phyloP scores from a whole-genome alignment of 2,797 vertebrate species.

The Austrolebias charrua region DNA sequence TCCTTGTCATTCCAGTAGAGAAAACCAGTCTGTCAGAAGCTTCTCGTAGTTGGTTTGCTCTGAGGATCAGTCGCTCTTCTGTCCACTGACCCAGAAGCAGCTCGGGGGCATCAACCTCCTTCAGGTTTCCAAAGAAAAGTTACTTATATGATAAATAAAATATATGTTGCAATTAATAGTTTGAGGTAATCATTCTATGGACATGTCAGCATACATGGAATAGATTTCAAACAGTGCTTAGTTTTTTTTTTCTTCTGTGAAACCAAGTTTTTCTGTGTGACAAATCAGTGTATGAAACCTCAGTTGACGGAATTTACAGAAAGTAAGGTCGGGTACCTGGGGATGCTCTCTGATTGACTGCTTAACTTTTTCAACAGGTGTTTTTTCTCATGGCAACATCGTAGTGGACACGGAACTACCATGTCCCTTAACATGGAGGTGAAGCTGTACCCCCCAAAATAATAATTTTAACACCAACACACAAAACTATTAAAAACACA shows the following conservation, averaged over 20 bases:
- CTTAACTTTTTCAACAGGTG: background rate
- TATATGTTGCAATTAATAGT: background rate
- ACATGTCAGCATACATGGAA: background rate
- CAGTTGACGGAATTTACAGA: background rate
- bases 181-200: background rate
- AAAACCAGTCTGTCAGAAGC: slow-evolving; percentile 8
- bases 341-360: background rate
- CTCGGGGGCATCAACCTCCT: background rate
- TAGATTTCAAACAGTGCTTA: background rate
- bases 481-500: background rate
- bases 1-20: slow-evolving; percentile 4
- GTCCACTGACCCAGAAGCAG: background rate
- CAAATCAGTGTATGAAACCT: background rate
- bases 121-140: background rate
- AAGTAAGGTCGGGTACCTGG: background rate
- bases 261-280: background rate
- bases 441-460: background rate
- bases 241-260: background rate
- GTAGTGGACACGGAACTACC: background rate
- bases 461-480: background rate
- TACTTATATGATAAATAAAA: background rate
- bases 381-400: background rate
- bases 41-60: slow-evolving; percentile 14
- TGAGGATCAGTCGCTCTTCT: background rate
- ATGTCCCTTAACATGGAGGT: background rate